Evolutionary conservation across 1,140 invertebrate genomes (phyloP), one percentile per base, ranked within the genome.

Genomic region (Scaptodrosophila lebanonensis): DNA sequence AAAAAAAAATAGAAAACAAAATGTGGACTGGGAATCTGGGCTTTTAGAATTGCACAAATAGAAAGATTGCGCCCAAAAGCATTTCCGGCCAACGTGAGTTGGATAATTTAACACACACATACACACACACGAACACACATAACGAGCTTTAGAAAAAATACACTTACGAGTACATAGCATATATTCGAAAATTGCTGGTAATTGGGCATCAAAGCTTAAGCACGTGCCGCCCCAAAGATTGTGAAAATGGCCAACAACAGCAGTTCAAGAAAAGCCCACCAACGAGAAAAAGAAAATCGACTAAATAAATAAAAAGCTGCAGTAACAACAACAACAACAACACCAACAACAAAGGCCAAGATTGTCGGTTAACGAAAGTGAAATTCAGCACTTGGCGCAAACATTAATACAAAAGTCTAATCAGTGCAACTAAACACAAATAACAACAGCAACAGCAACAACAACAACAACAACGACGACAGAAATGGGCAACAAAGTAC

Each of bases 321-420:
- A n/a, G n/a, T n/a, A n/a, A n/a, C n/a, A n/a, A n/a, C n/a, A n/a
- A n/a, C n/a, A n/a, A n/a, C n/a, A n/a, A n/a, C n/a, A n/a, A n/a
- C n/a, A n/a, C n/a, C 56, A 66, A 73, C 64, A 49, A 63, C 35
- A 20, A 64, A 62, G 39, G 49, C 35, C 53, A 45, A 38, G 69
- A 58, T 63, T 39, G 60, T 63, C 58, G 58, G 53, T 59, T 59
- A 62, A 60, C 43, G 75, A 79, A 79, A 79, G 75, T 79, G 75
- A 79, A 64, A 82, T 25, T 25, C 3, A 8, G 3, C 22, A n/a
- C 8, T 25, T 25, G 22, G 82, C 61, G 56, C 69, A 49, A 50
- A 68, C 68, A 61, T 77, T 69, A 52, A 75, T 68, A 59, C 59
- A 68, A 79, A 62, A 82, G 75, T 79, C 75, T 79, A 79, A 79